Evolutionary conservation across 2,888 invertebrate species (phyloP).

Genomic region (Eupelmus urozonus): DNA sequence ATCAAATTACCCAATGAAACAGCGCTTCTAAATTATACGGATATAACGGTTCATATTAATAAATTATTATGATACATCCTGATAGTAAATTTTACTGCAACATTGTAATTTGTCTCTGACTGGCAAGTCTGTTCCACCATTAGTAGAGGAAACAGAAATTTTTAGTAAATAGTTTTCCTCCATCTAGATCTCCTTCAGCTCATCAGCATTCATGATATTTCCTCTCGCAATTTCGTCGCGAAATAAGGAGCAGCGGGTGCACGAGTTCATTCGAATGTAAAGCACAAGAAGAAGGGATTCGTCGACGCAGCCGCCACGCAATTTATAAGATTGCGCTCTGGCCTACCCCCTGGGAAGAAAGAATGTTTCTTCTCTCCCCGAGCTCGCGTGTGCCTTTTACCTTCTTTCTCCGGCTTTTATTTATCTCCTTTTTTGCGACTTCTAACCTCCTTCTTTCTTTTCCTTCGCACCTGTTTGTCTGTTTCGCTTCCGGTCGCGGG

Average conservation of each 20-base stretch:
- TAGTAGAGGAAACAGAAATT: too few species aligned
- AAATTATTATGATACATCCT: too few species aligned
- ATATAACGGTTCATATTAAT: too few species aligned
- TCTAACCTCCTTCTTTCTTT: neutral
- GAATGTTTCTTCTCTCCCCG: too few species aligned
- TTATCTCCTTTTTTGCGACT: constrained; percentile 23
- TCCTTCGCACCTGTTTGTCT: constrained; percentile 43
- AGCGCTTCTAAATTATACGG: too few species aligned
- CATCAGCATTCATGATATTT: neutral
- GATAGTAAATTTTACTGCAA: too few species aligned
- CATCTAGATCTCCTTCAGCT: neutral
- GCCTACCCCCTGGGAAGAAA: constrained; percentile 5
- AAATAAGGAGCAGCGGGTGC: neutral
- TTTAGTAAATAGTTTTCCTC: too few species aligned
- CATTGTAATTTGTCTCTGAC: too few species aligned
- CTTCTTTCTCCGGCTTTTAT: constrained; percentile 6
- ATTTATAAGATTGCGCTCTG: constrained; percentile 30
- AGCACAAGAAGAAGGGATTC: neutral
- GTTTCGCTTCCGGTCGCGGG: constrained; percentile 44
- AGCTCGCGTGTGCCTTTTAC: neutral
- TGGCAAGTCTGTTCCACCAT: too few species aligned
- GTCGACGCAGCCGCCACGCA: neutral
- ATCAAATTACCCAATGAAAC: neutral
- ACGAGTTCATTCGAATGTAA: constrained; percentile 18
- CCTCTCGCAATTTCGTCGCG: neutral